Conservation (phyloP, 2,888 invertebrate species). For the Tridacna crocea region DNA sequence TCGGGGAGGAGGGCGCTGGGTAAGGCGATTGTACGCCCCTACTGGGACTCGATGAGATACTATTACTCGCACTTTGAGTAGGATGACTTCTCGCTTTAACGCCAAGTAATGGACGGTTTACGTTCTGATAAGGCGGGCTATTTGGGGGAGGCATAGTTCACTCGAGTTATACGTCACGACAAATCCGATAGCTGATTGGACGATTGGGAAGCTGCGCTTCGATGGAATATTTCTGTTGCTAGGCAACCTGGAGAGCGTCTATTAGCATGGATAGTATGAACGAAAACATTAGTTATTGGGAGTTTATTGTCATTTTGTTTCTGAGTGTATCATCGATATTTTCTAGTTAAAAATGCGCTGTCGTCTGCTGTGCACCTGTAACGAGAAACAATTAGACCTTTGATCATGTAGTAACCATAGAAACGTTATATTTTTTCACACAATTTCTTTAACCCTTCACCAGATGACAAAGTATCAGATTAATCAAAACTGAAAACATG, state of each 20-base stretch:
- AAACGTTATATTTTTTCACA: background rate
- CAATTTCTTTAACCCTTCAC: background rate
- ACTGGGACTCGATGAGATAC: conserved; percentile 5
- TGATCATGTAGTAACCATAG: background rate
- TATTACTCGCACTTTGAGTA: conserved; percentile 30
- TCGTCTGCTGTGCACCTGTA: conserved; percentile 15
- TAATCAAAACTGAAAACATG: background rate
- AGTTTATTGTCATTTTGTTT: conserved; percentile 11
- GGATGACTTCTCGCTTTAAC: conserved; percentile 57
- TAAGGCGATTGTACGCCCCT: conserved; percentile 40
- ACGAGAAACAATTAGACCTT: conserved; percentile 1
- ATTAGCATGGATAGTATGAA: background rate
- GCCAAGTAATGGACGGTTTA: conserved; percentile 56
- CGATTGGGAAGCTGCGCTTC: conserved; percentile 43
- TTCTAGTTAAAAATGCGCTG: background rate
- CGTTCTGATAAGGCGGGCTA: conserved; percentile 60
- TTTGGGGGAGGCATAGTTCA: conserved; percentile 61
- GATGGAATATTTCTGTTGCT: conserved; percentile 48
- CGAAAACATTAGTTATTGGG: background rate
- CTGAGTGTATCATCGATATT: conserved; percentile 16
- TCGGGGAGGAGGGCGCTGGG: conserved; percentile 54
- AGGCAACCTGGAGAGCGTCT: conserved; percentile 40
- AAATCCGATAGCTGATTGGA: conserved; percentile 50
- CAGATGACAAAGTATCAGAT: background rate
- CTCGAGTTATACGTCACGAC: conserved; percentile 40